Evolutionary conservation across 2,113 vertebrate genomes (phyloP).

Genomic region (Ailuropoda melanoleuca): DNA sequence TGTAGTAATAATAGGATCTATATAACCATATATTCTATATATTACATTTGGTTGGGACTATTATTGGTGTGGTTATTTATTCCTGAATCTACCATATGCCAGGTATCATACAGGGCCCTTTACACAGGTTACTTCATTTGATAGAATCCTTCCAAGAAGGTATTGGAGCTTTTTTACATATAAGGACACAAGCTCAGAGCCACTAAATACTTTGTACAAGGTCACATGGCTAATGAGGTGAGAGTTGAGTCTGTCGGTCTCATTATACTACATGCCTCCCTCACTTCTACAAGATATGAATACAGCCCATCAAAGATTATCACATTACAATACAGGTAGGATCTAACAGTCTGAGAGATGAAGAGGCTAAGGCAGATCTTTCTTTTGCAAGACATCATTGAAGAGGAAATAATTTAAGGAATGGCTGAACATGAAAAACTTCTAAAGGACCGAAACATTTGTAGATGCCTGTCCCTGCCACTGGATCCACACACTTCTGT

Average conservation of each 20-base stretch:
- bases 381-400: neutral
- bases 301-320: neutral
- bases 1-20: neutral
- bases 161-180: neutral
- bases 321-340: neutral
- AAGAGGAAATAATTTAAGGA: neutral
- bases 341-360: neutral
- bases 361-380: neutral
- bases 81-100: neutral
- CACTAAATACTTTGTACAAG: neutral
- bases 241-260: neutral
- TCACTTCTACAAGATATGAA: neutral
- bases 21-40: neutral
- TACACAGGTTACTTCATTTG: neutral
- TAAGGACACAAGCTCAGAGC: neutral
- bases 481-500: neutral
- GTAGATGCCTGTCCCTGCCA: neutral
- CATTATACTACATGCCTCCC: neutral
- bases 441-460: neutral
- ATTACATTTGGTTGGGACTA: neutral
- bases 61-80: neutral
- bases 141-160: neutral
- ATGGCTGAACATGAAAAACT: neutral
- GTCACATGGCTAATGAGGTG: neutral
- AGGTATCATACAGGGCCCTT: neutral